Evolutionary conservation across 2,888 invertebrate species (phyloP).

Genomic region (Isotomurus palustris): DNA sequence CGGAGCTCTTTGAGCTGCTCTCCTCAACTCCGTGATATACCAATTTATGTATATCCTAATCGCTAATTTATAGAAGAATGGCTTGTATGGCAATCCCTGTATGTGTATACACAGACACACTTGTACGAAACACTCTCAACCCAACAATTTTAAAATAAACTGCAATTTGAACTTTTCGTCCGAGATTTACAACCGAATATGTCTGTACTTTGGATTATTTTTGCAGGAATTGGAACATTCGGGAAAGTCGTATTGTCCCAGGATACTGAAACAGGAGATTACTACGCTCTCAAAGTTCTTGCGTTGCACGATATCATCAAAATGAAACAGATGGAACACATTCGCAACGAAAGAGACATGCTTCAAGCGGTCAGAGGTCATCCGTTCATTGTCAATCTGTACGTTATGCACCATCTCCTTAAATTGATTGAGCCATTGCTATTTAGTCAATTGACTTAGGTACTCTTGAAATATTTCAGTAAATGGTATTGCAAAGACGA

Average conservation of each 20-base stretch:
- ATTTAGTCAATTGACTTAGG: conserved; percentile 25
- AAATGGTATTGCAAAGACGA: conserved; percentile 88
- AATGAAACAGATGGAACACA: conserved; percentile 93
- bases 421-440: background rate
- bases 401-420: conserved; percentile 53
- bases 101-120: too few relatives aligned
- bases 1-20: too few relatives aligned
- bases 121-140: too few relatives aligned
- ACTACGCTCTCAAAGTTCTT: conserved; percentile 89
- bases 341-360: conserved; percentile 93
- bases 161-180: too few relatives aligned
- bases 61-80: too few relatives aligned
- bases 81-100: too few relatives aligned
- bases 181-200: too few relatives aligned
- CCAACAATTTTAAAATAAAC: too few relatives aligned
- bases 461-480: conserved; percentile 55
- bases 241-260: conserved; percentile 88
- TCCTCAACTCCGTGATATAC: too few relatives aligned
- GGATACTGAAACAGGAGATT: conserved; percentile 73
- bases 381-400: conserved; percentile 94
- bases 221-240: conserved; percentile 88
- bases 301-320: conserved; percentile 89
- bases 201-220: too few relatives aligned
- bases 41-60: too few relatives aligned
- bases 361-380: conserved; percentile 77